A percentile compares a stretch with the other conserved stretches of the same genome.
These are phyloP conservation scores for Parauchenoglanis punctatus DNA, from an alignment of 2,797 vertebrate genomes.

Conservation along the genomic window DNA sequence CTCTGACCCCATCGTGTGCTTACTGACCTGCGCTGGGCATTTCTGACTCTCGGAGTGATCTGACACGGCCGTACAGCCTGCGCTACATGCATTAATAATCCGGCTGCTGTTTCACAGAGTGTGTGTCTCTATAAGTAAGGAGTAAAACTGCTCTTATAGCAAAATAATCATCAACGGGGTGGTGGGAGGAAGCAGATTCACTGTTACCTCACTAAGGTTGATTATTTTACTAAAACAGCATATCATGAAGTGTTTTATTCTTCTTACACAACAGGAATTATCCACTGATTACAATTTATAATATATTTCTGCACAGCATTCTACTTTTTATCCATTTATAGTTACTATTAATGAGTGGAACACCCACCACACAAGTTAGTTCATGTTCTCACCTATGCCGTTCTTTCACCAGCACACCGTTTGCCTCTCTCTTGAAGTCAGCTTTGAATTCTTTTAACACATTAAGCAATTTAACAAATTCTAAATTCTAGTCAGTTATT, in stretches of 20 bases:
- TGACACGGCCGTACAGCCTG: constrained; percentile 67
- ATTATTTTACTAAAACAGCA: neutral
- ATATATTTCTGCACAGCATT: neutral
- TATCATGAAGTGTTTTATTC: neutral
- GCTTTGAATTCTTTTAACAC: neutral
- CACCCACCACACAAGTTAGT: neutral
- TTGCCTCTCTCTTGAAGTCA: neutral
- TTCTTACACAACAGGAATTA: neutral
- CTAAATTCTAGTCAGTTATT: neutral
- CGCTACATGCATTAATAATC: constrained; percentile 78
- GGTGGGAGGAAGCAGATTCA: neutral
- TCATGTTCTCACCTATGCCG: neutral
- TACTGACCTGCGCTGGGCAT: constrained; percentile 60
- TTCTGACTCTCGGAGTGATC: constrained; percentile 73
- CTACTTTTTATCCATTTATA: neutral
- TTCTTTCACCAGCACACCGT: neutral
- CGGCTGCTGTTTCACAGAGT: neutral
- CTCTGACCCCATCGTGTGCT: constrained; percentile 55
- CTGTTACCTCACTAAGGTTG: neutral
- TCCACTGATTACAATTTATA: neutral
- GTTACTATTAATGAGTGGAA: neutral
- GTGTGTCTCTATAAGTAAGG: neutral
- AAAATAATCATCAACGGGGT: neutral
- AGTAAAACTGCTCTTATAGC: constrained; percentile 15
- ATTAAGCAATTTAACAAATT: neutral